phyloP scores from a whole-genome alignment of 2,888 invertebrate species.

The Scrobipalpa costella region DNA sequence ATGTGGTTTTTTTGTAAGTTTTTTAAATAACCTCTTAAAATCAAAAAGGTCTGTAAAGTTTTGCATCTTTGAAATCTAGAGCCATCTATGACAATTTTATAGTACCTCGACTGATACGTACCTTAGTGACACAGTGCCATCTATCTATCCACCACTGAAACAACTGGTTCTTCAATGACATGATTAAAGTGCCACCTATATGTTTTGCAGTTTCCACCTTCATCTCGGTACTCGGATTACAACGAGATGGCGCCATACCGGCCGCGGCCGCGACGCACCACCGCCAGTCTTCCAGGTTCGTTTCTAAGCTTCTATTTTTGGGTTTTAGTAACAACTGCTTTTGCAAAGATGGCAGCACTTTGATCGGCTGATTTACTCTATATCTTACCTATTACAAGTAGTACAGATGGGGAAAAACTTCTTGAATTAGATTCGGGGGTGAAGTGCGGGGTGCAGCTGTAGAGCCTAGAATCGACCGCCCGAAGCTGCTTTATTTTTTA shows the following conservation, averaged over 20 bases:
- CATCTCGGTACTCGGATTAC: conserved; percentile 74
- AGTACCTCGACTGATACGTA: not conserved
- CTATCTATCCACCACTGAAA: not conserved
- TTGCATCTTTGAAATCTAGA: not conserved
- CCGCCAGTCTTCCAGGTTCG: conserved; percentile 76
- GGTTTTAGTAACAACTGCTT: not conserved
- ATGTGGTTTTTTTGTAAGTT: too few relatives aligned
- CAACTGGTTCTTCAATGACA: not conserved
- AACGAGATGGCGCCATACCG: conserved; percentile 77
- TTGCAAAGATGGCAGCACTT: not conserved
- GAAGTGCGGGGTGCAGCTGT: too few relatives aligned
- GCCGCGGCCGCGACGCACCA: conserved; percentile 69
- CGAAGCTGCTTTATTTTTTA: too few relatives aligned
- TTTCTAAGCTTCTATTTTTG: not conserved
- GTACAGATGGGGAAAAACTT: too few relatives aligned
- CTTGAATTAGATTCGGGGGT: too few relatives aligned
- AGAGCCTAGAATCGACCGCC: too few relatives aligned
- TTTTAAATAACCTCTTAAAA: too few relatives aligned
- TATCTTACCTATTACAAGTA: too few relatives aligned
- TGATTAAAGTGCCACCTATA: conserved; percentile 26
- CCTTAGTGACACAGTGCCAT: not conserved
- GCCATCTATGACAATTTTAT: not conserved
- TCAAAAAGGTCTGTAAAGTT: too few relatives aligned
- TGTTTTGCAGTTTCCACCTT: conserved; percentile 62
- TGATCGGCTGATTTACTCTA: too few relatives aligned